Conservation (phyloP, 2,797 vertebrate genomes). For the Balearica regulorum region DNA sequence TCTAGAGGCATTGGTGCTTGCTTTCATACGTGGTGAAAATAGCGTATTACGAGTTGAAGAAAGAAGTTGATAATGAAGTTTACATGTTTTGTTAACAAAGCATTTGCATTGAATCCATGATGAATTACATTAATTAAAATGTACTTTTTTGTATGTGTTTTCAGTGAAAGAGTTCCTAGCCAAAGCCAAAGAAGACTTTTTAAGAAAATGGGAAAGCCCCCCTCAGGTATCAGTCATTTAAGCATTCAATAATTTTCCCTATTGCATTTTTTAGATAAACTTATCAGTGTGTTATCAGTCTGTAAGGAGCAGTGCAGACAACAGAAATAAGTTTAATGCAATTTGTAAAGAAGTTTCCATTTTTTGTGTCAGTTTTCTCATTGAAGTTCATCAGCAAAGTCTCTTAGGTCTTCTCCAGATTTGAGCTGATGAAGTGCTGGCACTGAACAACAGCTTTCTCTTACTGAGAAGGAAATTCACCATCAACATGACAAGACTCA, state of each 20-base stretch:
- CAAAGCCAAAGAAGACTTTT: constrained; percentile 99
- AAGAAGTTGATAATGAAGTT: not conserved
- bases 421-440: not conserved
- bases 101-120: not conserved
- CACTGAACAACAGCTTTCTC: not conserved
- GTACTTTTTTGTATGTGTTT: constrained; percentile 52
- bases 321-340: not conserved
- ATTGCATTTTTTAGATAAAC: not conserved
- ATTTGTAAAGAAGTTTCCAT: not conserved
- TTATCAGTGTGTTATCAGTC: not conserved
- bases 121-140: not conserved
- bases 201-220: constrained; percentile 98
- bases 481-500: not conserved
- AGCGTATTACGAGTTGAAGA: not conserved
- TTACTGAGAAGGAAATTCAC: not conserved
- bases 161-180: constrained; percentile 99
- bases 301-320: not conserved
- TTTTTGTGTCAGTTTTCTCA: not conserved
- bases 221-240: constrained; percentile 82
- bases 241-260: not conserved
- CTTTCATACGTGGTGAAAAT: constrained; percentile 33
- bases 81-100: not conserved
- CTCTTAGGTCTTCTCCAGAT: not conserved
- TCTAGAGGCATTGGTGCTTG: constrained; percentile 29
- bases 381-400: not conserved